Conservation (phyloP, 2,113 vertebrate genomes). For the Nothocercus nigrocapillus region DNA sequence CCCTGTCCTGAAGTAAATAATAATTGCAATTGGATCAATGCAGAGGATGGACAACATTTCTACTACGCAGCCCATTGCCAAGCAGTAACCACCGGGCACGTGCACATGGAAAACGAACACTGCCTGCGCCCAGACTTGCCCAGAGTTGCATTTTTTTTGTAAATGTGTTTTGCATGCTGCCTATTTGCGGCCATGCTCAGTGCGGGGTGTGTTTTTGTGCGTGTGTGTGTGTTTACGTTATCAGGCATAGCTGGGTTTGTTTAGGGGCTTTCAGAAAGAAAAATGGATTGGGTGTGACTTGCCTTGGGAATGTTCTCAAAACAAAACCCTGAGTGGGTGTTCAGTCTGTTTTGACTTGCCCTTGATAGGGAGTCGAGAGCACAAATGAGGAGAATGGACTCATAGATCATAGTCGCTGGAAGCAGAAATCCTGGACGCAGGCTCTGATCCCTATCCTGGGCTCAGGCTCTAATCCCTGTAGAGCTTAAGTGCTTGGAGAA, state of each 20-base stretch:
- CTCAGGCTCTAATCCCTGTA: not conserved
- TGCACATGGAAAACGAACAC: fast-evolving
- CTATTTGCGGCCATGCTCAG: not conserved
- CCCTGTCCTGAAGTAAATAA: not conserved
- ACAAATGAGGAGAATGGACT: not conserved
- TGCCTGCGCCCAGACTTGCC: not conserved
- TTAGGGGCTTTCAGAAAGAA: not conserved
- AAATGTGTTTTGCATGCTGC: not conserved
- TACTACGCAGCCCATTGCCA: fast-evolving
- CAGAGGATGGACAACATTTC: not conserved
- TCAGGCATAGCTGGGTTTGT: not conserved
- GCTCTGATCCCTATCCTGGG: not conserved
- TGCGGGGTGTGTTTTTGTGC: not conserved
- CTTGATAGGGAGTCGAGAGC: not conserved
- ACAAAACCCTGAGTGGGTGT: slow-evolving; percentile 20
- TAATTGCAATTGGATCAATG: not conserved
- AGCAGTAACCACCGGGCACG: not conserved
- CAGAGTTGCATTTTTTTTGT: not conserved
- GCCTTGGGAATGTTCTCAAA: slow-evolving; percentile 28
- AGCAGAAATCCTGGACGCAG: not conserved
- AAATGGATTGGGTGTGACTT: not conserved
- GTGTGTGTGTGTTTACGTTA: not conserved
- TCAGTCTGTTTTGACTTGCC: slow-evolving; percentile 22
- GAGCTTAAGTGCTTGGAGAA: not conserved
- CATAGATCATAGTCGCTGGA: not conserved